Base-by-base conservation (phyloP, 2,113 vertebrate genomes). In the Salminus brasiliensis region DNA sequence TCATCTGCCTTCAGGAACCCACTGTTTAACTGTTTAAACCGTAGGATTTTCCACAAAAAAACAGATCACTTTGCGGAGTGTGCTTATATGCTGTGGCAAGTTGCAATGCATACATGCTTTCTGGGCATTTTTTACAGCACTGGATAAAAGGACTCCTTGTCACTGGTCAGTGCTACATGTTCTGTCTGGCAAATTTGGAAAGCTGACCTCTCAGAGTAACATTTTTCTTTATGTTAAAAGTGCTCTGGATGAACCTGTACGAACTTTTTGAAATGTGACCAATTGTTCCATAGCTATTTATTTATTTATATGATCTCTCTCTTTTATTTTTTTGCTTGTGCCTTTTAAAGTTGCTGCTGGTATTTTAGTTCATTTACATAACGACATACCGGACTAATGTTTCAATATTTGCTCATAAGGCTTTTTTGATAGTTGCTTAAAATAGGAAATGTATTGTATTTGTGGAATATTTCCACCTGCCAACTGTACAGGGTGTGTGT, bases 211-310 rank as follows among this genome's bases (percentile, higher is more conserved):
- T 18, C n/a, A n/a, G n/a, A n/a, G n/a, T n/a, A n/a, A n/a, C n/a
- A n/a, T n/a, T n/a, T n/a, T n/a, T n/a, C n/a, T n/a, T n/a, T n/a
- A n/a, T n/a, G n/a, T n/a, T 60, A n/a, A 8, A 34, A 34, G 18
- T 32, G 25, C 23, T 18, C 23, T 39, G 57, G 23, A 27, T 9
- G 13, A 60, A 45, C 21, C 27, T 30, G 16, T 34, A 18, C 18
- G 10, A 34, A 65, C 27, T 15, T 34, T n/a, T 29, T 59, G 53
- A 75, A 88, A 65, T 80, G 29, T 57, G 74, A 74, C 60, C 41
- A 39, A 71, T 71, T 57, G 70, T 85, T 82, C 66, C 63, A 78
- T n/a, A 43, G 59, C 18, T 88, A 89, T 87, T 90, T 91, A 91
- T 91, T 90, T 89, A 86, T 91, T 89, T 87, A 82, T 91, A 7